Percentiles rank a stretch among this genome's conserved stretches.
Conservation (phyloP, 2,888 invertebrate species). For the Eutolmus rufibarbis region DNA sequence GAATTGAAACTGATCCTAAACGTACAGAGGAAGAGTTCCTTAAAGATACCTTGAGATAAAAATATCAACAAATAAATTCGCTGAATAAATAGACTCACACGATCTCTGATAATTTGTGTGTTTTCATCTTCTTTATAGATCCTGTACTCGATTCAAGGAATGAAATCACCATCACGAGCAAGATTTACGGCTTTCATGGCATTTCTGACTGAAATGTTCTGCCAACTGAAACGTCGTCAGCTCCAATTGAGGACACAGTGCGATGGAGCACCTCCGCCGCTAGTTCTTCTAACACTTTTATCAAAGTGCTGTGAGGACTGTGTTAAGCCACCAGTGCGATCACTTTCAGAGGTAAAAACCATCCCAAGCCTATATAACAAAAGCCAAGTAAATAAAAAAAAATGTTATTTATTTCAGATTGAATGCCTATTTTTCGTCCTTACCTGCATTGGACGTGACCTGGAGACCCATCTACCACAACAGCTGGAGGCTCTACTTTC, state of each 20-base stretch:
- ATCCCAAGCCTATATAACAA: background rate
- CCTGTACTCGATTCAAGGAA: slow-evolving; percentile 60
- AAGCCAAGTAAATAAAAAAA: background rate
- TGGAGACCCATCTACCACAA: slow-evolving; percentile 81
- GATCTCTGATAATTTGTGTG: background rate
- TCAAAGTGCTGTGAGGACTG: slow-evolving; percentile 91
- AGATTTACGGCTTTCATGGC: slow-evolving; percentile 85
- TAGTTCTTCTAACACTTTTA: slow-evolving; percentile 81
- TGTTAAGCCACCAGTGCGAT: slow-evolving; percentile 81
- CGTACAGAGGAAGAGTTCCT: no score
- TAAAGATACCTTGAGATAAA: no score
- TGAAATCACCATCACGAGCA: slow-evolving; percentile 69
- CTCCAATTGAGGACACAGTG: slow-evolving; percentile 66
- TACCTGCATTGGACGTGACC: slow-evolving; percentile 86
- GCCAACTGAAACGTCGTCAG: slow-evolving; percentile 78
- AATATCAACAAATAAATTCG: background rate
- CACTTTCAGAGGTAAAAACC: slow-evolving; percentile 74
- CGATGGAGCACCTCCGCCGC: slow-evolving; percentile 71
- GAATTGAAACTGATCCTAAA: no score
- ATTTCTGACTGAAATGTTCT: slow-evolving; percentile 90
- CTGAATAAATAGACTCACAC: no score
- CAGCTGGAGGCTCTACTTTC: slow-evolving; percentile 81
- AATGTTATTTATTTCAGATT: slow-evolving; percentile 68
- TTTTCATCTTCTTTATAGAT: slow-evolving; percentile 55
- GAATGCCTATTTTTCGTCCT: slow-evolving; percentile 89